These are phyloP conservation scores for Stenoptilia bipunctidactyla DNA, from an alignment of 2,888 invertebrate species.

Conservation along the genomic window DNA sequence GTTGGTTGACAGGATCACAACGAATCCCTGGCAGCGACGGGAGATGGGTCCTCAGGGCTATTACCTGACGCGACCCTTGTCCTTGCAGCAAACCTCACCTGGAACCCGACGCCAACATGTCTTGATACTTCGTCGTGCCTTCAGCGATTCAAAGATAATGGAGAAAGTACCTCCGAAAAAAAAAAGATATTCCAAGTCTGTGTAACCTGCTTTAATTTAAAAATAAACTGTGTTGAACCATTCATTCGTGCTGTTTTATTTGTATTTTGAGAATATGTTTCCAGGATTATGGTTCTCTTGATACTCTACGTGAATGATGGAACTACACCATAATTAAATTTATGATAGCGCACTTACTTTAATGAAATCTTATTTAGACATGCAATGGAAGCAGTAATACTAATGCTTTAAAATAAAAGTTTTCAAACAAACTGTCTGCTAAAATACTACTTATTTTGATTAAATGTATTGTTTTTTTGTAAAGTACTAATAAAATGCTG, in stretches of 20 bases:
- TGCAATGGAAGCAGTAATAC: no score
- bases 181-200: slow-evolving; percentile 52
- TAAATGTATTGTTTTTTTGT: no score
- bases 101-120: slow-evolving; percentile 24
- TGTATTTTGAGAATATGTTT: no score
- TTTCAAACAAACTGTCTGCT: no score
- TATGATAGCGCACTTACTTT: no score
- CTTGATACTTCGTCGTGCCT: slow-evolving; percentile 32
- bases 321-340: no score
- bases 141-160: slow-evolving; percentile 46
- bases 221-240: not conserved
- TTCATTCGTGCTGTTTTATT: not conserved
- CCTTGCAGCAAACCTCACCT: slow-evolving; percentile 28
- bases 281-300: no score
- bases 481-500: no score
- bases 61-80: slow-evolving; percentile 63
- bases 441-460: no score
- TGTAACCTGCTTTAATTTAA: slow-evolving; percentile 21
- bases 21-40: slow-evolving; percentile 68
- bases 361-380: no score
- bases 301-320: no score
- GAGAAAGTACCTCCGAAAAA: slow-evolving; percentile 41
- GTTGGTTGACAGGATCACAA: slow-evolving; percentile 59
- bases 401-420: no score
- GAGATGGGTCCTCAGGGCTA: slow-evolving; percentile 75